Base-by-base conservation (phyloP, 2,113 vertebrate genomes). In the Eurypyga helias region DNA sequence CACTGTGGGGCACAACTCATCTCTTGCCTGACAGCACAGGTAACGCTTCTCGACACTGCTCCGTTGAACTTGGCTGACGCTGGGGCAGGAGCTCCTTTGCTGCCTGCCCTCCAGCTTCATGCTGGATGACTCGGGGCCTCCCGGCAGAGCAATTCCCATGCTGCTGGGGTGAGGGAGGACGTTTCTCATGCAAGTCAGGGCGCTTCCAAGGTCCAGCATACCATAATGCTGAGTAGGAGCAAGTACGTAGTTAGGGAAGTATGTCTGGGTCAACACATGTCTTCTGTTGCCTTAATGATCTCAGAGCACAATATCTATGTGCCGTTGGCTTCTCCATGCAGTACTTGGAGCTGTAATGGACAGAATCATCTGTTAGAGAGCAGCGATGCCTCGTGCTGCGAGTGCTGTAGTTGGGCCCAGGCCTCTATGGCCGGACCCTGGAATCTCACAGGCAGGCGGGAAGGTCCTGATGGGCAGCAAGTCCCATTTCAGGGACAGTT, bases 261-360 rank as follows among this genome's bases (percentile, higher is more conserved):
- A 97, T 97, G 95, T 97, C 97, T 97, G 97, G 94, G 94, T 97
- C 97, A 97, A 87, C 96, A 96, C 92, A 96, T 93, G 89, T 95
- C 94, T 97, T 95, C 83, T 96, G 92, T 84, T 95, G 94, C 89
- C 77, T 95, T 95, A 87, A 93, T 87, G 90, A 95, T 79, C 97
- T 95, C 90, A 97, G 97, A 96, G 77, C 89, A 54, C 90, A 95
- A 79, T 92, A 57, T 96, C 89, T 84, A 9, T 76, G 83, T 93
- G 69, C 90, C 38, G 6, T 92, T 95, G 96, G 94, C 91, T 95
- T 97, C 88, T 76, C 65, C 69, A 21, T 0, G 26, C 6, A 17
- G 38, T 8, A 4, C 49, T 78, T 48, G 29, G n/a, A 87, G 90
- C 85, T 86, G 51, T 49, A 75, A 11, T 28, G 83, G 55, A 71